phyloP scores from a whole-genome alignment of 2,888 invertebrate genomes.

The Ectobius pallidus region DNA sequence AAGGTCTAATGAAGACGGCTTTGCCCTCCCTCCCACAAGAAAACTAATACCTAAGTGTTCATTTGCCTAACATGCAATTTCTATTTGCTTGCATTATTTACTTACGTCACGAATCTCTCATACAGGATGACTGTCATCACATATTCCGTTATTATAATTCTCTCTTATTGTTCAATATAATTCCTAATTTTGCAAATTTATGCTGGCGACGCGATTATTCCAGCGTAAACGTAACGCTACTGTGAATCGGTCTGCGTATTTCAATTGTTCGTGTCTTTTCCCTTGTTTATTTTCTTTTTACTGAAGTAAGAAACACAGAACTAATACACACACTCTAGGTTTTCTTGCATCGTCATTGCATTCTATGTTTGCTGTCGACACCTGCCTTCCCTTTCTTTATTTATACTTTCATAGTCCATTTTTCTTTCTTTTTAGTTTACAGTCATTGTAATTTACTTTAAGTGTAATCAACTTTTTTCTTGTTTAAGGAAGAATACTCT shows the following conservation, averaged over 20 bases:
- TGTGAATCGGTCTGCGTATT: background rate
- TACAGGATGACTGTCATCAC: background rate
- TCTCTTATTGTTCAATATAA: background rate
- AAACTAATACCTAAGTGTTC: background rate
- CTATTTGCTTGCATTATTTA: too few species aligned
- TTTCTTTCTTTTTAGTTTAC: too few species aligned
- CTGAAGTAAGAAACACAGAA: background rate
- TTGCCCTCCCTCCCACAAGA: too few species aligned
- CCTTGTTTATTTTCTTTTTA: background rate
- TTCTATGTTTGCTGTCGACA: too few species aligned
- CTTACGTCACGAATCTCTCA: background rate
- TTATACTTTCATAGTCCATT: too few species aligned
- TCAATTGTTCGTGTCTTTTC: background rate
- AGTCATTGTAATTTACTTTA: too few species aligned
- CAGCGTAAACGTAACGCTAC: conserved; percentile 7
- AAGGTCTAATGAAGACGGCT: too few species aligned
- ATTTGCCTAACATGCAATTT: conserved; percentile 1
- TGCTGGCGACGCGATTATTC: background rate
- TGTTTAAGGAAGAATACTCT: too few species aligned
- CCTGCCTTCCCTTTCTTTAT: too few species aligned
- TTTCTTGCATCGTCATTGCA: too few species aligned
- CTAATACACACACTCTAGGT: too few species aligned
- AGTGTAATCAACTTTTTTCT: too few species aligned
- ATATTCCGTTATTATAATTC: conserved; percentile 1
- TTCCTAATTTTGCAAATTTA: conserved; percentile 5